These are phyloP conservation scores for Ceyx cyanopectus DNA, from an alignment of 2,113 vertebrate species.

Conservation along the genomic window DNA sequence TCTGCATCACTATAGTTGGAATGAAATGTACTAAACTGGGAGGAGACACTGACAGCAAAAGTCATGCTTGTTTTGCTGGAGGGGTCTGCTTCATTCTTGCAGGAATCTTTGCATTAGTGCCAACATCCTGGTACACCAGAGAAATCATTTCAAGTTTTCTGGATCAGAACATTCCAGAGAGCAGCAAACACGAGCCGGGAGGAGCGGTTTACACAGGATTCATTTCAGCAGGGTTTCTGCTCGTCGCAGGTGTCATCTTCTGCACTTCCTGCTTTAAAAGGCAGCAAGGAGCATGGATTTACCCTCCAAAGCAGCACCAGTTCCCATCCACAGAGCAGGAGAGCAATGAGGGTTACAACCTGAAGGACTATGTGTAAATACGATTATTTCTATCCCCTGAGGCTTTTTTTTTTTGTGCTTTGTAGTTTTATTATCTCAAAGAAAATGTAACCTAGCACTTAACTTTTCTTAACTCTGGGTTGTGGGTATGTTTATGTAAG, in stretches of 20 bases:
- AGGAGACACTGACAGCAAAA: slow-evolving; percentile 85
- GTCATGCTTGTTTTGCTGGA: slow-evolving; percentile 84
- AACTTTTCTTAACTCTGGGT: background rate
- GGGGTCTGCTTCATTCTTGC: slow-evolving; percentile 87
- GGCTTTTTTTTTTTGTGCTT: background rate
- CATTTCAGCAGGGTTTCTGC: slow-evolving; percentile 87
- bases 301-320: slow-evolving; percentile 77
- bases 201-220: slow-evolving; percentile 92
- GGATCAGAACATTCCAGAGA: slow-evolving; percentile 88
- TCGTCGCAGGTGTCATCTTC: slow-evolving; percentile 90
- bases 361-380: slow-evolving; percentile 94
- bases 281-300: slow-evolving; percentile 78
- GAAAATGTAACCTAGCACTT: background rate
- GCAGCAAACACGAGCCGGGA: slow-evolving; percentile 92
- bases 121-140: slow-evolving; percentile 93
- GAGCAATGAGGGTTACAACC: slow-evolving; percentile 83
- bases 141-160: slow-evolving; percentile 91
- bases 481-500: background rate
- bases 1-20: slow-evolving; percentile 87
- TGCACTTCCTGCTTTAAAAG: slow-evolving; percentile 87
- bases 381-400: background rate
- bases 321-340: slow-evolving; percentile 77
- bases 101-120: slow-evolving; percentile 87
- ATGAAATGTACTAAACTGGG: slow-evolving; percentile 93
- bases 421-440: slow-evolving; percentile 1